A percentile compares a stretch with the other conserved stretches of the same genome.
Conservation (phyloP, 2,797 vertebrate genomes). For the Urophycis tenuis region DNA sequence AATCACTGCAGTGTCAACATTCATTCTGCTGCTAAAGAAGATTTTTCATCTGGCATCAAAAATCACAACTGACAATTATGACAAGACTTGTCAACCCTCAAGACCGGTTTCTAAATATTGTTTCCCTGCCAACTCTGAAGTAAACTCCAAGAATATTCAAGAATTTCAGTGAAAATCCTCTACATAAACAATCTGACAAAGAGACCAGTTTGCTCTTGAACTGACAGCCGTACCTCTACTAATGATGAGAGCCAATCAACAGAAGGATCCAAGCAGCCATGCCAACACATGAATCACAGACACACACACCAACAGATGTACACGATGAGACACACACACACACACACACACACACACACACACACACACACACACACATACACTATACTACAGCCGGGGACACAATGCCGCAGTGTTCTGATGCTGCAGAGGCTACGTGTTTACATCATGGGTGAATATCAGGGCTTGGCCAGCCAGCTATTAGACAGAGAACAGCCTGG, state of each 20-base stretch:
- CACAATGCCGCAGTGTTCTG: slow-evolving; percentile 66
- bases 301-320: slow-evolving; percentile 59
- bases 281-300: slow-evolving; percentile 62
- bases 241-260: slow-evolving; percentile 54
- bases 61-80: slow-evolving; percentile 31
- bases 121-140: slow-evolving; percentile 15
- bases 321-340: neutral
- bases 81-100: slow-evolving; percentile 19
- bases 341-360: neutral
- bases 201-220: slow-evolving; percentile 36
- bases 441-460: slow-evolving; percentile 70
- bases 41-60: slow-evolving; percentile 14
- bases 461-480: slow-evolving; percentile 56
- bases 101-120: slow-evolving; percentile 16
- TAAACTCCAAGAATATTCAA: slow-evolving; percentile 20
- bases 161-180: slow-evolving; percentile 25
- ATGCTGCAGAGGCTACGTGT: slow-evolving; percentile 56
- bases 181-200: slow-evolving; percentile 38
- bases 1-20: slow-evolving; percentile 34
- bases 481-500: slow-evolving; percentile 53
- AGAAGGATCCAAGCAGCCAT: slow-evolving; percentile 41
- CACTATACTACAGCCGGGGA: slow-evolving; percentile 43
- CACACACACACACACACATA: neutral
- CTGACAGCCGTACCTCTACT: slow-evolving; percentile 31
- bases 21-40: neutral